Evolutionary conservation across 1,140 invertebrate species (phyloP), one percentile per base, ranked within the genome.

Genomic region (Trypoxylus dichotomus): DNA sequence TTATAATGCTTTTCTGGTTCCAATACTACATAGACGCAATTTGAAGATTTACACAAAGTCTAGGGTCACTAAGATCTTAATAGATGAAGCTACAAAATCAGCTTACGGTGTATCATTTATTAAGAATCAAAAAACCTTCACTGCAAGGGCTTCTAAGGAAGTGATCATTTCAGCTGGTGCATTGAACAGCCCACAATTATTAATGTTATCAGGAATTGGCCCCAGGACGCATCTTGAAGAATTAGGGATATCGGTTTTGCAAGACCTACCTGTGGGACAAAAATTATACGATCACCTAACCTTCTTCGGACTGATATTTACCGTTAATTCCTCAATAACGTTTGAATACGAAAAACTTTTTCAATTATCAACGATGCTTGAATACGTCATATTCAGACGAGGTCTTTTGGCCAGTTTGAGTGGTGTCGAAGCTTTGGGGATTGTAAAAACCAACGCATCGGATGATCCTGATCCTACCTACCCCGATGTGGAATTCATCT

Each of bases 101-200:
- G 92, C 91, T 0, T 84, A 87, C 24, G 96, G 95, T 1, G 91
- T 97, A 0, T 93, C 96, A 83, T 95, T 96, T 82, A 86, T 93
- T 10, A 89, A 92, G 72, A 90, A 94, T 42, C 90, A 90, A 75
- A 90, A 90, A 84, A 86, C 91, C 0, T 90, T 92, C 79, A 90
- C 91, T 25, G 92, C 95, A 3, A 86, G 91, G 21, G 94, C 94
- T 0, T 90, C 87, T 13, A 96, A 94, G 83, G 97, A 98, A 86
- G 92, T 98, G 0, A 94, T 97, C 76, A 81, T 97, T 6, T 95
- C 94, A 11, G 95, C 91, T 0, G 97, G 97, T 1, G 90, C 96
- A 0, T 90, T 98, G 0, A 96, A 96, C 83, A 95, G 95, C 0
- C 94, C 96, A 0, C 96, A 98, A 84, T 80, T 96, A 7, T 84